phyloP scores from a whole-genome alignment of 2,797 vertebrate species.

The Allobates femoralis region DNA sequence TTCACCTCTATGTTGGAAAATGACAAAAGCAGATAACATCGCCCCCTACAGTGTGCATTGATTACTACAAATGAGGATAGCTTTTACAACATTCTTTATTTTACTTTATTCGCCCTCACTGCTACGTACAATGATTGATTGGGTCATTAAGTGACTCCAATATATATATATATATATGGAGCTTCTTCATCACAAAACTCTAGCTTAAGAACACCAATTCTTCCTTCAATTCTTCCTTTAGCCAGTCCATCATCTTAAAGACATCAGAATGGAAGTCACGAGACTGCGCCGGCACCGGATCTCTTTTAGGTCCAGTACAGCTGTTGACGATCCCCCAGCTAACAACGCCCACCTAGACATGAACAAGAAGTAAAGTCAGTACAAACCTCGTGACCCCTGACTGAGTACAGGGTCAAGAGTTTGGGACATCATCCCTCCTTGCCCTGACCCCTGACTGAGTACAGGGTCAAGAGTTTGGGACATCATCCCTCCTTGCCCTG shows the following conservation, averaged over 20 bases:
- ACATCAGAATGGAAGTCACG: no score
- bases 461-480: no score
- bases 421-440: no score
- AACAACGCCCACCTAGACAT: conserved; percentile 29
- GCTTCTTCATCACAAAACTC: background rate
- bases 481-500: no score
- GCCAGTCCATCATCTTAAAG: background rate
- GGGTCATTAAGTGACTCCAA: background rate
- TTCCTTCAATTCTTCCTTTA: background rate
- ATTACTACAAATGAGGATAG: background rate
- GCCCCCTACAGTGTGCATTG: background rate
- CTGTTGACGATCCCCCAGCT: conserved; percentile 38
- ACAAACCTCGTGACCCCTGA: no score
- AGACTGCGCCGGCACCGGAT: background rate
- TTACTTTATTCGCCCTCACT: no score
- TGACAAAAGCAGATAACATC: background rate
- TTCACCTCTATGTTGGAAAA: background rate
- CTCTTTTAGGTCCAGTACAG: background rate
- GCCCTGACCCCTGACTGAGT: no score
- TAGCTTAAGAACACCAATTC: conserved; percentile 16
- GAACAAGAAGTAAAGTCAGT: background rate
- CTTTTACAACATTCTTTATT: background rate
- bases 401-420: no score
- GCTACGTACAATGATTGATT: no score
- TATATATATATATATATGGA: no score